Evolutionary conservation across 2,888 invertebrate genomes (phyloP).

Genomic region (Bedellia somnulentella): DNA sequence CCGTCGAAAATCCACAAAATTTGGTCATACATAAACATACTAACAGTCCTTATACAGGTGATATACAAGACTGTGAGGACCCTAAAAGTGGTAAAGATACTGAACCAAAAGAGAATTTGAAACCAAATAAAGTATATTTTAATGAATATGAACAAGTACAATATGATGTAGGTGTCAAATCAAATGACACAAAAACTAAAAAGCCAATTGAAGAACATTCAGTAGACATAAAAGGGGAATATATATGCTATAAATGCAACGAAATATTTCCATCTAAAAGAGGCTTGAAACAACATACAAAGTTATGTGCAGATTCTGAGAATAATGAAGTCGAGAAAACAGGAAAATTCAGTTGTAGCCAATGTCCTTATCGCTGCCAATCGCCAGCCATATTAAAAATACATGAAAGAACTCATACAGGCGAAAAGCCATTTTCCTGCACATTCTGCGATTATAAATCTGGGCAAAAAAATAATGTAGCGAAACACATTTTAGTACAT

Average conservation of each 20-base stretch:
- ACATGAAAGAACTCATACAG: conserved; percentile 48
- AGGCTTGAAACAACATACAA: conserved; percentile 37
- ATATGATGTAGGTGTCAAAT: too few species aligned
- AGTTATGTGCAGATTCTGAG: conserved; percentile 20
- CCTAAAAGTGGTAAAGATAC: conserved; percentile 17
- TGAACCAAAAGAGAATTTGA: conserved; percentile 41
- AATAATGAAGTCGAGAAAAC: conserved; percentile 22
- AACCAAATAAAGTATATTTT: too few species aligned
- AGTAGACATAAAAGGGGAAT: conserved; percentile 33
- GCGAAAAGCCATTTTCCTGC: conserved; percentile 49
- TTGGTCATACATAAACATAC: conserved; percentile 38
- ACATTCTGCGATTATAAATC: conserved; percentile 54
- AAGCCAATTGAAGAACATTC: neutral
- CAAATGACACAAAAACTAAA: too few species aligned
- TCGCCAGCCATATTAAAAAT: conserved; percentile 54
- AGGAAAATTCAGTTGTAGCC: conserved; percentile 40
- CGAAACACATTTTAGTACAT: conserved; percentile 51
- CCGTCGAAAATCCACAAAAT: conserved; percentile 41
- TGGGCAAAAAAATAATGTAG: conserved; percentile 52
- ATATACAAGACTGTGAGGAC: conserved; percentile 14
- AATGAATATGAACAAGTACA: too few species aligned
- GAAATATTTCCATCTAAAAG: conserved; percentile 38
- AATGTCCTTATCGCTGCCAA: conserved; percentile 48
- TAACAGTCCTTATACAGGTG: conserved; percentile 22
- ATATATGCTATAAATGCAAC: conserved; percentile 38